Base-by-base conservation (phyloP, 2,888 invertebrate genomes). In the Oegoconia quadripuncta region DNA sequence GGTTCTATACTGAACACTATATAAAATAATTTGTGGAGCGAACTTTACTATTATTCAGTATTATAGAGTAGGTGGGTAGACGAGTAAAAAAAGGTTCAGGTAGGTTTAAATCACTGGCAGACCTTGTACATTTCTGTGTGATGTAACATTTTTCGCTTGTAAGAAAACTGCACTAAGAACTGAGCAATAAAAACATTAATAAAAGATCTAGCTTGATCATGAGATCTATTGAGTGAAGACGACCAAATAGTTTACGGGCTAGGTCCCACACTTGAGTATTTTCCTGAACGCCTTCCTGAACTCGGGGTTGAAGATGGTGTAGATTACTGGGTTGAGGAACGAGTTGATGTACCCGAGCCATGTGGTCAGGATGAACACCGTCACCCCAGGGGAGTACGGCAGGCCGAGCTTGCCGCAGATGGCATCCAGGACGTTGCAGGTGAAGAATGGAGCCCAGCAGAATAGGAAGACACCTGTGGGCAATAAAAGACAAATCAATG, bases 391-490 rank as follows among this genome's bases (percentile, higher is more conserved):
- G 49, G 93, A 92, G 74, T 95, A 96, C 49, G 92, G 90, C 55
- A 91, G 89, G 34, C 91, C 90, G 58, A 95, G 87, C 79, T 97
- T 96, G 60, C 94, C 94, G 89, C 98, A 98, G 75, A 99, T 92
- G 7, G 98, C 99, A 72, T 97, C 98, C 88, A 98, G 92, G 52
- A 98, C 97, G 82, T 97, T 98, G 88, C 98, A 97, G 1, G 97
- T 96, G 91, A 99, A 99, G 89, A 99, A 99, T 23, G 99, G 99
- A 46, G 97, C 95, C 99, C 99, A 99, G 84, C 99, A 99, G 67
- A 98, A 92, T 27, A 99, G 91, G 80, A 99, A 99, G 2, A 98
- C 97, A 60, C 97, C 99, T 99, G 90, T n/a, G 46, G n/a, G n/a
- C n/a, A n/a, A n/a, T n/a, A n/a, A n/a, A n/a, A n/a, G n/a, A n/a